A percentile compares a stretch with the other conserved stretches of the same genome.
These are phyloP conservation scores for Candoia aspera DNA, from an alignment of 2,113 vertebrate species.

Conservation along the genomic window DNA sequence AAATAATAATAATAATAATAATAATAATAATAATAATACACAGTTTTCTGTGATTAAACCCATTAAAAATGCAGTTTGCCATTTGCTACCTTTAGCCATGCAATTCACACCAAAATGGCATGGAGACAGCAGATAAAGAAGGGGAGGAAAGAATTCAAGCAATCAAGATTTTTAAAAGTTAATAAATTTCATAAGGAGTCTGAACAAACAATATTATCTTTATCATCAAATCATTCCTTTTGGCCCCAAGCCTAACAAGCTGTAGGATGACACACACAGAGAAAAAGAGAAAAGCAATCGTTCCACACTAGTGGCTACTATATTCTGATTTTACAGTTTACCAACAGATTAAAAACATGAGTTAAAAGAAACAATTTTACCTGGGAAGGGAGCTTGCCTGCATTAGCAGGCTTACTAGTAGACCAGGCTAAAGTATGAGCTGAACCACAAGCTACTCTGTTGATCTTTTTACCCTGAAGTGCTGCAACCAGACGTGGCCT, in stretches of 20 bases:
- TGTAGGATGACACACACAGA: background rate
- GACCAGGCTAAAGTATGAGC: slow-evolving; percentile 98
- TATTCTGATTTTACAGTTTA: slow-evolving; percentile 1
- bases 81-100: background rate
- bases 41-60: background rate
- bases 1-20: too few relatives aligned
- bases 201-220: background rate
- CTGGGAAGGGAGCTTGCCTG: slow-evolving; percentile 95
- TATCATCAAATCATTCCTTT: background rate
- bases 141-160: too few relatives aligned
- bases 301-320: background rate
- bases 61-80: background rate
- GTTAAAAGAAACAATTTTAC: slow-evolving; percentile 65
- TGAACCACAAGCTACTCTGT: slow-evolving; percentile 96
- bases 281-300: slow-evolving; percentile 1
- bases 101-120: background rate
- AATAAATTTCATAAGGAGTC: background rate
- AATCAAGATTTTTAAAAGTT: background rate
- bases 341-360: slow-evolving; percentile 8
- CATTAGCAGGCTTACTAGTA: slow-evolving; percentile 96
- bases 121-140: background rate
- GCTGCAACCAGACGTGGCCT: slow-evolving; percentile 93
- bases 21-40: background rate
- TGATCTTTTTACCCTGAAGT: slow-evolving; percentile 98
- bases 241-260: background rate